phyloP scores from a whole-genome alignment of 2,888 invertebrate species.

The Eumerus sabulonum region DNA sequence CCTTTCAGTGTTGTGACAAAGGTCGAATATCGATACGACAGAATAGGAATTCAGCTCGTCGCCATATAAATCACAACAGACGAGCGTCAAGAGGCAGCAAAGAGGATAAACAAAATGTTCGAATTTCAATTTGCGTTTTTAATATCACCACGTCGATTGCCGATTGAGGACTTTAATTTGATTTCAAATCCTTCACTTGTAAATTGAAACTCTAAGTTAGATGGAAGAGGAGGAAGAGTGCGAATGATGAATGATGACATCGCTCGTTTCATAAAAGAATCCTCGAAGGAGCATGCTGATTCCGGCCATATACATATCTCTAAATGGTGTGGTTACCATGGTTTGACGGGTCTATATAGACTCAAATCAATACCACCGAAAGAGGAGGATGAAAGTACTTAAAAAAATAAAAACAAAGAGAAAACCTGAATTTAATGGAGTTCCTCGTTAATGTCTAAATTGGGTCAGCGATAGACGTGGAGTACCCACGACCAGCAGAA shows the following conservation, averaged over 20 bases:
- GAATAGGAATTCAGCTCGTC: no score
- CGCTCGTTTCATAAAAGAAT: slow-evolving; percentile 3
- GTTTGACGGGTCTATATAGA: slow-evolving; percentile 8
- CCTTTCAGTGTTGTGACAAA: no score
- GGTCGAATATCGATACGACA: no score
- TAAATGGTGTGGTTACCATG: no score
- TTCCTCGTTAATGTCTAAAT: slow-evolving; percentile 48
- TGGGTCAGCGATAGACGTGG: slow-evolving; percentile 41
- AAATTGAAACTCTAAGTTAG: no score
- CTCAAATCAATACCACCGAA: not conserved
- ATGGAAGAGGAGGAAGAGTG: not conserved
- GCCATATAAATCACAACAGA: no score
- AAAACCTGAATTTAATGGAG: slow-evolving; percentile 9
- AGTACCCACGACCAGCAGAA: not conserved
- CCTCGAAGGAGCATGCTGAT: not conserved
- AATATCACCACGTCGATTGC: no score
- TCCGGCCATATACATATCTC: not conserved
- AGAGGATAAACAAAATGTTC: no score
- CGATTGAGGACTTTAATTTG: no score
- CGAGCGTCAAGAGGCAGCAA: no score
- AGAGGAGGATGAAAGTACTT: slow-evolving; percentile 15
- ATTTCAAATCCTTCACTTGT: no score
- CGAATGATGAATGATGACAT: slow-evolving; percentile 52
- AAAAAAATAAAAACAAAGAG: slow-evolving; percentile 35
- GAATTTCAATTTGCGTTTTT: no score